Conservation (phyloP, 2,797 vertebrate genomes). For the Psittacula echo region DNA sequence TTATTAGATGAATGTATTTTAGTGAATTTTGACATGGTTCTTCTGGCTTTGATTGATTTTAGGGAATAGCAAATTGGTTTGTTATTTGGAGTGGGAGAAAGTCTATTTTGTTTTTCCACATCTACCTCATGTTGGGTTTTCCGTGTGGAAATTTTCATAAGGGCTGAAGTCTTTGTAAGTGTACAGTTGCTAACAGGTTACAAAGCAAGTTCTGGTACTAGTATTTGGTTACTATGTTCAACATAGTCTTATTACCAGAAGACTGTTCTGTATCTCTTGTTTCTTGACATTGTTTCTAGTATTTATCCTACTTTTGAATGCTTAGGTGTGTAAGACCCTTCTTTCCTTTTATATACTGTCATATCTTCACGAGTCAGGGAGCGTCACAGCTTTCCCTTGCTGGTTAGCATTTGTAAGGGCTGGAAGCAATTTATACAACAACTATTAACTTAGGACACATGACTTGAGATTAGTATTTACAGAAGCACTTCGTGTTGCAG, state of each 20-base stretch:
- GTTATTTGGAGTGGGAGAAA: background rate
- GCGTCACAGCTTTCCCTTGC: background rate
- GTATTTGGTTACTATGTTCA: background rate
- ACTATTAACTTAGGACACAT: background rate
- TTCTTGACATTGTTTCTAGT: background rate
- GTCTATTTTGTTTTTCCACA: background rate
- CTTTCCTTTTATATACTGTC: background rate
- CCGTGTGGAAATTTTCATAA: background rate
- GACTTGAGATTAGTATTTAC: background rate
- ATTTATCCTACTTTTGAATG: background rate
- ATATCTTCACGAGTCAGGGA: background rate
- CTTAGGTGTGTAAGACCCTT: background rate
- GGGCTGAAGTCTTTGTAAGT: background rate
- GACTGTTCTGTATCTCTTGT: background rate
- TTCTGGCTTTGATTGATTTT: background rate
- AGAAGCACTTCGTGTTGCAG: background rate
- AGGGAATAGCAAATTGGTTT: background rate
- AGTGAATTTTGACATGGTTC: background rate
- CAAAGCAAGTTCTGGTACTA: background rate
- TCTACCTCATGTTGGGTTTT: background rate
- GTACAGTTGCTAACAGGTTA: background rate
- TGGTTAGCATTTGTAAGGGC: background rate
- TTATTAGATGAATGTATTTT: background rate
- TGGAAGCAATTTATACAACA: background rate
- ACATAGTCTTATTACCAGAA: background rate